Evolutionary conservation across 2,797 vertebrate genomes (phyloP).

Genomic region (Melanotaenia pygmaea): DNA sequence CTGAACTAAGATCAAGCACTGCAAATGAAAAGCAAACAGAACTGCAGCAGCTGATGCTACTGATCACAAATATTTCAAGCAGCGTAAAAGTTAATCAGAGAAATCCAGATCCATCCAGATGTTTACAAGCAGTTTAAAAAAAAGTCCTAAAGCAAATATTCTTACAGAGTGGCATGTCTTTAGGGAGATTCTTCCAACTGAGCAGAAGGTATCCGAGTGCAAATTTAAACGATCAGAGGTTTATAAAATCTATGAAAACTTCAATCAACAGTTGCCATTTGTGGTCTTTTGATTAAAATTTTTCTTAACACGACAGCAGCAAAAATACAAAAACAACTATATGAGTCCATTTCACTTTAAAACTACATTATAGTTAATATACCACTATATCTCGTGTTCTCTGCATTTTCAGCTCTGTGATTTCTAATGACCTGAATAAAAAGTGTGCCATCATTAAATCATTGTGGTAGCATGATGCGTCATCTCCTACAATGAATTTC

Average conservation of each 20-base stretch:
- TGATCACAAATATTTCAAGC: conserved; percentile 6
- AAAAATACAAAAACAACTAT: neutral
- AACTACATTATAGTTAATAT: neutral
- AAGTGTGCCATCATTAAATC: neutral
- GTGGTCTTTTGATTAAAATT: fast-evolving
- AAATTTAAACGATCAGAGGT: neutral
- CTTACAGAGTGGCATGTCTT: neutral
- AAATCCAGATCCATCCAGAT: neutral
- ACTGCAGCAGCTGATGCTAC: conserved; percentile 11
- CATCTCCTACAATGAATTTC: neutral
- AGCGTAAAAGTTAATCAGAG: conserved; percentile 9
- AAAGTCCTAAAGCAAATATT: conserved; percentile 1
- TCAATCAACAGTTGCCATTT: neutral
- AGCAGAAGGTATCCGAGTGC: conserved; percentile 9
- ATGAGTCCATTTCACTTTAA: neutral
- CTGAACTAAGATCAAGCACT: neutral
- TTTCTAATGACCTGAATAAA: no score
- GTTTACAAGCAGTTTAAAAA: neutral
- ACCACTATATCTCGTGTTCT: neutral
- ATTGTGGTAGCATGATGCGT: neutral
- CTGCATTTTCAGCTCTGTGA: neutral
- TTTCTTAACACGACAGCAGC: fast-evolving
- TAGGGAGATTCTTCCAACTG: neutral
- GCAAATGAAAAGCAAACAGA: conserved; percentile 14
- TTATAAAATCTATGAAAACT: conserved; percentile 5